phyloP scores from a whole-genome alignment of 2,113 vertebrate genomes.

The Archilochus colubris region DNA sequence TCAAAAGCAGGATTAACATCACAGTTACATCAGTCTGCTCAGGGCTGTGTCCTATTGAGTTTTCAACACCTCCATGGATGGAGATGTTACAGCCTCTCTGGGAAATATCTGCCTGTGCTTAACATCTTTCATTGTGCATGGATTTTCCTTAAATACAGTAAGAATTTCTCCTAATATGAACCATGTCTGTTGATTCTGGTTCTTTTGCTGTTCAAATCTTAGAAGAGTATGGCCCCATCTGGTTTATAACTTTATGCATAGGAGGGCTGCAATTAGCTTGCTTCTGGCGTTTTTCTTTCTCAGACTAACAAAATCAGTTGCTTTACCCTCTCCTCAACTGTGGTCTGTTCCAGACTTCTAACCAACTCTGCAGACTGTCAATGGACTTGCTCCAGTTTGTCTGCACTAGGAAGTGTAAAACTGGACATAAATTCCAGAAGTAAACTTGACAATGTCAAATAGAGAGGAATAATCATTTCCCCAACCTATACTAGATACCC shows the following conservation, averaged over 20 bases:
- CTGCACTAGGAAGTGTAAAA: neutral
- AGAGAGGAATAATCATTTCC: neutral
- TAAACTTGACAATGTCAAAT: accelerated
- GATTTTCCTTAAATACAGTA: neutral
- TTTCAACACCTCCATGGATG: neutral
- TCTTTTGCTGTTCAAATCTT: neutral
- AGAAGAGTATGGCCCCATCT: neutral
- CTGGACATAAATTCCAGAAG: neutral
- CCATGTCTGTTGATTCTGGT: neutral
- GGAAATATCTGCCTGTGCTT: neutral
- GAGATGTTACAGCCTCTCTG: neutral
- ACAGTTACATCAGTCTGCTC: neutral
- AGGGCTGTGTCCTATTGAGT: neutral
- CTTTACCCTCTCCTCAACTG: neutral
- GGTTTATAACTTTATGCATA: neutral
- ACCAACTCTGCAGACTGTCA: neutral
- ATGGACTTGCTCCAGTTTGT: neutral
- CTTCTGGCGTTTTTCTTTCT: neutral
- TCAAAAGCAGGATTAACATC: neutral
- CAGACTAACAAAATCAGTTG: neutral
- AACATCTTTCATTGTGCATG: accelerated
- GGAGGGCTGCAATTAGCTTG: neutral
- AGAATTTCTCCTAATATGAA: neutral
- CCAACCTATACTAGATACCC: accelerated
- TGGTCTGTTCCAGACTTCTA: neutral